A percentile compares a stretch with the other conserved stretches of the same genome.
These are phyloP conservation scores for Rhinophrynus dorsalis DNA, from an alignment of 2,797 vertebrate genomes.

Conservation along the genomic window DNA sequence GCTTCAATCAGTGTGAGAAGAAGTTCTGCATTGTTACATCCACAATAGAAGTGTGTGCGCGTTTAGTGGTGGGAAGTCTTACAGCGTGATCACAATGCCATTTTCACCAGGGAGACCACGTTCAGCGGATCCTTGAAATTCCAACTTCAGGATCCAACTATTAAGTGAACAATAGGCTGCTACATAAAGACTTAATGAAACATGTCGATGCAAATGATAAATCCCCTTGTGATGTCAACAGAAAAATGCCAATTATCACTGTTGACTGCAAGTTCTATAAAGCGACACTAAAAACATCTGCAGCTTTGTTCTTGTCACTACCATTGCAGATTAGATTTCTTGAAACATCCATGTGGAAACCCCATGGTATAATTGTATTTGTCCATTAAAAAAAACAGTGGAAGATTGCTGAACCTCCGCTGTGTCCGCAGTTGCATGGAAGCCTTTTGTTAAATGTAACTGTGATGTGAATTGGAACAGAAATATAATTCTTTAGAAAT, in stretches of 20 bases:
- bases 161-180: accelerated
- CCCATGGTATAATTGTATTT: slow-evolving; percentile 37
- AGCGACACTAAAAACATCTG: not conserved
- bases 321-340: not conserved
- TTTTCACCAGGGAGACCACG: not conserved
- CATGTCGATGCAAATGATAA: not conserved
- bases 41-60: no score
- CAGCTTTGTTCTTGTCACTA: not conserved
- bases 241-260: not conserved
- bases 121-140: slow-evolving; percentile 6
- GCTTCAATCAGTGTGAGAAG: no score
- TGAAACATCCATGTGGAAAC: slow-evolving; percentile 20
- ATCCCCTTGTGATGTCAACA: slow-evolving; percentile 5
- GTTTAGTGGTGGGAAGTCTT: not conserved
- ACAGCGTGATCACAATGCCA: not conserved
- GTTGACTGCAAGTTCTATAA: not conserved
- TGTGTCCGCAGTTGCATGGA: not conserved
- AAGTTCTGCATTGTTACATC: no score
- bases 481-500: no score
- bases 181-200: not conserved
- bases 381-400: not conserved
- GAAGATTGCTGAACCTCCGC: not conserved
- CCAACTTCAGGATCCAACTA: not conserved
- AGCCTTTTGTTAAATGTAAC: no score
- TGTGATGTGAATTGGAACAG: no score